These are phyloP conservation scores for Drepanosiphum platanoidis DNA, from an alignment of 2,888 invertebrate species.

Conservation along the genomic window DNA sequence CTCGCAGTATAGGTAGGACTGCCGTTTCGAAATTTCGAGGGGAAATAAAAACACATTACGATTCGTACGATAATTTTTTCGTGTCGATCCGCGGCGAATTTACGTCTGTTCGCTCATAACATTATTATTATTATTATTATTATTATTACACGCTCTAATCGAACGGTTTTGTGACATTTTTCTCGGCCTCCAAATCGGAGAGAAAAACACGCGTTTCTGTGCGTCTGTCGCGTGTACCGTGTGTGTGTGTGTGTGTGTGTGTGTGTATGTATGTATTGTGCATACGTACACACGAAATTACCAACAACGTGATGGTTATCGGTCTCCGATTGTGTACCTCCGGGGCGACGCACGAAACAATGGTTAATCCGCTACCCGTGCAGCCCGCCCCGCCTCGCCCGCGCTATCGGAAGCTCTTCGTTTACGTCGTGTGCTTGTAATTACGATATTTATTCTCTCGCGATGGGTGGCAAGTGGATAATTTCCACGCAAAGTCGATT, in stretches of 20 bases:
- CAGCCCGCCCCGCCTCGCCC: neutral
- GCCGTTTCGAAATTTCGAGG: neutral
- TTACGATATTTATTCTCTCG: constrained; percentile 12
- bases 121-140: too few relatives aligned
- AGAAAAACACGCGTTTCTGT: neutral
- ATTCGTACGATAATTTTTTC: neutral
- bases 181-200: neutral
- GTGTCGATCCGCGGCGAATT: neutral
- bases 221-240: neutral
- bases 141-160: neutral
- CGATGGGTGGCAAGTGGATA: constrained; percentile 16
- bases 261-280: neutral
- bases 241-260: neutral
- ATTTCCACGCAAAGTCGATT: constrained; percentile 2
- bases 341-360: constrained; percentile 37
- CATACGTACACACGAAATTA: neutral
- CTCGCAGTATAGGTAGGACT: neutral
- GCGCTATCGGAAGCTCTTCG: constrained; percentile 11
- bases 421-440: constrained; percentile 30
- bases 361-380: constrained; percentile 20
- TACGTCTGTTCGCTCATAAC: too few relatives aligned
- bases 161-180: constrained; percentile 41
- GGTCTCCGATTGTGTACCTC: neutral
- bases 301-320: constrained; percentile 1
- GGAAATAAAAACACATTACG: neutral